A percentile compares a stretch with the other conserved stretches of the same genome.
Conservation (phyloP, 2,888 invertebrate species). For the Himalopsyche kuldschensis region DNA sequence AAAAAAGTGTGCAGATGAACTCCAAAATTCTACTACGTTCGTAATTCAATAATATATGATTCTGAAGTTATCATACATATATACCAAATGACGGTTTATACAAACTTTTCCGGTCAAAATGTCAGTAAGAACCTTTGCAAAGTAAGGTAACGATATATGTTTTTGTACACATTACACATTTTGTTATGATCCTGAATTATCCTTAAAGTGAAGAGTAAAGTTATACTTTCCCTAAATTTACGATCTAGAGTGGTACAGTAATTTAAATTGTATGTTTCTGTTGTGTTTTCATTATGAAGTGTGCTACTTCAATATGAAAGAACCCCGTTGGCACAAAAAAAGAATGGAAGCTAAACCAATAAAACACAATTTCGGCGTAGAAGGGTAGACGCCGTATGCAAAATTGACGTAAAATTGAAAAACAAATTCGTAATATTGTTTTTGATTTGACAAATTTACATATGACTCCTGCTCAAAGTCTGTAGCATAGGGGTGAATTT, state of each 20-base stretch:
- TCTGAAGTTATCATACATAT: no score
- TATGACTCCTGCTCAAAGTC: background rate
- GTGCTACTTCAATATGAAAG: background rate
- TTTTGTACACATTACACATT: no score
- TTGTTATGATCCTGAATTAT: no score
- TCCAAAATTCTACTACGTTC: no score
- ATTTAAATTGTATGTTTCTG: background rate
- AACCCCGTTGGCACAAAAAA: background rate
- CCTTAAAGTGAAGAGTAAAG: no score
- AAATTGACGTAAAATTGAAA: conserved; percentile 35
- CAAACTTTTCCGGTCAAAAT: no score
- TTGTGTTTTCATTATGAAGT: background rate
- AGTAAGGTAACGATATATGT: no score
- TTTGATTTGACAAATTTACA: conserved; percentile 32
- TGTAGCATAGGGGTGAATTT: background rate
- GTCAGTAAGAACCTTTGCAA: no score
- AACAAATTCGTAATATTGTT: conserved; percentile 36
- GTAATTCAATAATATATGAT: no score
- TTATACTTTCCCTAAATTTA: background rate
- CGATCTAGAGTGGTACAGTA: background rate
- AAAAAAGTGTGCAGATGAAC: no score
- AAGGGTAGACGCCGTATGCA: conserved; percentile 6
- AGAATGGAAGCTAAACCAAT: background rate
- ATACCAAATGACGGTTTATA: no score
- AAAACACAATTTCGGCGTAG: background rate